Percentiles rank a stretch among this genome's conserved stretches.
These are phyloP conservation scores for Pediacus dermestoides DNA, from an alignment of 2,888 invertebrate species.

Conservation along the genomic window DNA sequence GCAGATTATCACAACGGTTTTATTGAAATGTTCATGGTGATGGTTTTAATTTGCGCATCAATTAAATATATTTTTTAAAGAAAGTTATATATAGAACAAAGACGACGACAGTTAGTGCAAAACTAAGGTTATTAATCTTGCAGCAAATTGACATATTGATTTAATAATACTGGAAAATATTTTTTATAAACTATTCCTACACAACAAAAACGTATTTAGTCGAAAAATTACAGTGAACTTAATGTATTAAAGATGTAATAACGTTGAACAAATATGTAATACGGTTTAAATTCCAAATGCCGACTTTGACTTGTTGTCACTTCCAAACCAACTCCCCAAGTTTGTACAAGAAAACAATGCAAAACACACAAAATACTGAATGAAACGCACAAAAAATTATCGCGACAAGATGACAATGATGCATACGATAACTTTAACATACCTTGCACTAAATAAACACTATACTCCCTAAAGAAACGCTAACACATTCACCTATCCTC, in stretches of 20 bases:
- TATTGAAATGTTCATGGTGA: constrained; percentile 12
- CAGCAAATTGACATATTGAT: constrained; percentile 46
- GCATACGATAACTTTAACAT: constrained; percentile 22
- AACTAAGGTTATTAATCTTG: constrained; percentile 43
- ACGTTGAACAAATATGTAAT: too few species aligned
- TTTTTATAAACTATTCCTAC: neutral
- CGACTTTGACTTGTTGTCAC: constrained; percentile 56
- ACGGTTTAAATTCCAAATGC: too few species aligned
- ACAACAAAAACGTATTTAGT: neutral
- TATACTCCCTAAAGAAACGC: constrained; percentile 52
- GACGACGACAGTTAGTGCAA: constrained; percentile 28
- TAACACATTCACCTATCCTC: constrained; percentile 69
- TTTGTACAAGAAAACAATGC: constrained; percentile 37
- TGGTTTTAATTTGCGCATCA: constrained; percentile 9
- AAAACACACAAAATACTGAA: constrained; percentile 23
- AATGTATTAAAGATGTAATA: too few species aligned
- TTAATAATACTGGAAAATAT: constrained; percentile 24
- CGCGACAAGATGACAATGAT: constrained; percentile 11
- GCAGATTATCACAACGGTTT: constrained; percentile 12
- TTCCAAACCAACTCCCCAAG: constrained; percentile 57
- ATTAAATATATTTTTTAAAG: constrained; percentile 11
- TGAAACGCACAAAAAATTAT: constrained; percentile 20
- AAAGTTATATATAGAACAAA: constrained; percentile 42
- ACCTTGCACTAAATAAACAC: constrained; percentile 56
- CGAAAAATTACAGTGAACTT: neutral